Base-by-base conservation (phyloP, 2,113 vertebrate genomes). In the Dinomys branickii region DNA sequence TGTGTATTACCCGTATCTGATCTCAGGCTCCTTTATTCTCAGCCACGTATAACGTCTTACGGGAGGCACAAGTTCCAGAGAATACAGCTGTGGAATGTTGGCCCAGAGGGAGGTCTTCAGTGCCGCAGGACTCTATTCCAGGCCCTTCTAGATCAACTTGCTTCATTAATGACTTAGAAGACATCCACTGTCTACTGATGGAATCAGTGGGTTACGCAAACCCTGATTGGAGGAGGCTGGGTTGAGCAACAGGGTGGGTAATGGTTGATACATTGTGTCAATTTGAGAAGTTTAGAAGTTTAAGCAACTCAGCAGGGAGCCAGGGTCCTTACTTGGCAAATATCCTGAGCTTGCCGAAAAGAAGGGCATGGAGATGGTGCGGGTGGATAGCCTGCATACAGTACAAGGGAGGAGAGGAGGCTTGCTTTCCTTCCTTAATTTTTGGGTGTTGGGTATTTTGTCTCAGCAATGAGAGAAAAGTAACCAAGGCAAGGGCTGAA, bases 181-280 rank as follows among this genome's bases (percentile, higher is more conserved):
- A 20, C 1, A 14, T 9, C 0, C 4, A 17, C 16, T 5, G 6
- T 73, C 61, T 47, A 11, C 8, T 16, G 0, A 44, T 50, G 26
- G 4, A 19, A 24, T 24, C 30, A 38, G 5, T 14, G 33, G 30
- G 59, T 14, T 83, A 0, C 28, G 44, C 4, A 44, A 20, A 65
- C 33, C 52, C 17, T 2, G 63, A 10, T 10, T 50, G 35, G 58
- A 11, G 7, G 35, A 19, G 67, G 54, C 4, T 12, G 38, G 26
- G 5, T 24, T n/a, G 10, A 33, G 56, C 0, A 13, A 47, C n/a
- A 61, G 56, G 44, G 17, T 35, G 22, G 10, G 24, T 61, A 28
- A 24, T 61, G 59, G 24, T 61, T 61, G 59, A 61, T 61, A 61
- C 24, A 61, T 61, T 24, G 22, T 61, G 59, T 61, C 59, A 26